Percentiles rank a stretch among this genome's conserved stretches.
Evolutionary conservation across 1,140 invertebrate species (phyloP).

Genomic region (Penaeus chinensis): DNA sequence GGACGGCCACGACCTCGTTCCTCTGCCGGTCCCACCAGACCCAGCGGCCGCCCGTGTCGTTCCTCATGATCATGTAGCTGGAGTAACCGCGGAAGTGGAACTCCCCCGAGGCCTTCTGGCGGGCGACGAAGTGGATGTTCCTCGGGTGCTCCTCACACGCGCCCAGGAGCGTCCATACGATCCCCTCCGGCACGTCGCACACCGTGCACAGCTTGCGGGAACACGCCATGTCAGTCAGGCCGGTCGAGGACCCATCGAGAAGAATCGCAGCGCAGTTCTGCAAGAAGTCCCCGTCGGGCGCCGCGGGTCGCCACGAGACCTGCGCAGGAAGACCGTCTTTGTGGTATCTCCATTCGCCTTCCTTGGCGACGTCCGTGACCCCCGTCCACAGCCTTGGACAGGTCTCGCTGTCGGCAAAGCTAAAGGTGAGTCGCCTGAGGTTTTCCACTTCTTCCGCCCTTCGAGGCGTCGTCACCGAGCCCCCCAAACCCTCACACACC

Average conservation of each 20-base stretch:
- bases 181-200: slow-evolving; percentile 45
- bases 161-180: slow-evolving; percentile 52
- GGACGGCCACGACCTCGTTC: slow-evolving; percentile 45
- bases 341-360: slow-evolving; percentile 51
- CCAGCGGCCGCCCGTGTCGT: slow-evolving; percentile 40
- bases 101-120: slow-evolving; percentile 32
- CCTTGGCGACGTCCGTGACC: slow-evolving; percentile 50
- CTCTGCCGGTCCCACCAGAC: slow-evolving; percentile 53
- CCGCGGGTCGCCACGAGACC: slow-evolving; percentile 45
- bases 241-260: slow-evolving; percentile 23
- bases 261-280: slow-evolving; percentile 56
- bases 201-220: slow-evolving; percentile 34
- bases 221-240: slow-evolving; percentile 39
- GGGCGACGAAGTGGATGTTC: slow-evolving; percentile 54
- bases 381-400: slow-evolving; percentile 56
- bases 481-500: slow-evolving; percentile 59
- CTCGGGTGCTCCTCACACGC: slow-evolving; percentile 56
- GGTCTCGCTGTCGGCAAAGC: not conserved
- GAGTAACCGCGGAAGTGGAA: slow-evolving; percentile 59
- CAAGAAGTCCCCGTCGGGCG: slow-evolving; percentile 49
- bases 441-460: slow-evolving; percentile 21
- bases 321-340: slow-evolving; percentile 30
- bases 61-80: slow-evolving; percentile 45
- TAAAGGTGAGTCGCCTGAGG: slow-evolving; percentile 23
- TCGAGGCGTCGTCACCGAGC: slow-evolving; percentile 45